A percentile compares a stretch with the other conserved stretches of the same genome.
Evolutionary conservation across 2,113 vertebrate genomes (phyloP).

Genomic region (Himantopus leucocephalus): DNA sequence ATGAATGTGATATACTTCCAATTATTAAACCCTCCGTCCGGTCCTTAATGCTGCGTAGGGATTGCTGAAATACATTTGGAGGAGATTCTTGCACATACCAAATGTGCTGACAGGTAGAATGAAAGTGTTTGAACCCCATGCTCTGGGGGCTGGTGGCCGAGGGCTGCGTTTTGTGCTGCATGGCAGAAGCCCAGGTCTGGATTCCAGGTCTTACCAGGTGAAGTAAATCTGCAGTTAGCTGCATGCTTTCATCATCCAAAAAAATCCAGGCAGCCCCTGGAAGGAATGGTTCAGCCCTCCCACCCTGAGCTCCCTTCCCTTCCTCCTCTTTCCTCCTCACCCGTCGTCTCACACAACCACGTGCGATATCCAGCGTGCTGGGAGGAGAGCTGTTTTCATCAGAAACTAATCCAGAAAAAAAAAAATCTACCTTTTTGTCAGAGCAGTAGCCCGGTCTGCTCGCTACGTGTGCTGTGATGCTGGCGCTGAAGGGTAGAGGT

Average conservation of each 20-base stretch:
- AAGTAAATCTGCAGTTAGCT: neutral
- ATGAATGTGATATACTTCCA: neutral
- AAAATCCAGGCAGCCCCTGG: neutral
- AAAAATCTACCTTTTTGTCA: too few species aligned
- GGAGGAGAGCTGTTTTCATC: neutral
- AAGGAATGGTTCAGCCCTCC: neutral
- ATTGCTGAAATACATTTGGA: neutral
- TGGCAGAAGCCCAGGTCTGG: neutral
- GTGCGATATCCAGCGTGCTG: neutral
- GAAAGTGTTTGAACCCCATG: neutral
- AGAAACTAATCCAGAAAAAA: neutral
- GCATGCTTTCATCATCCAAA: neutral
- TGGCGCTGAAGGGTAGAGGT: neutral
- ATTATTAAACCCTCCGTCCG: neutral
- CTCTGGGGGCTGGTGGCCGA: neutral
- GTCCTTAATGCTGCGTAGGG: fast-evolving
- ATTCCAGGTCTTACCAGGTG: neutral
- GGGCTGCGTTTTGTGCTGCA: neutral
- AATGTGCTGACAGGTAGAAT: neutral
- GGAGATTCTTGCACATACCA: neutral
- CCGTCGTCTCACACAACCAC: neutral
- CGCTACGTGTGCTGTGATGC: fast-evolving
- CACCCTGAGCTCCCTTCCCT: neutral
- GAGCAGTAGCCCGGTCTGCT: neutral
- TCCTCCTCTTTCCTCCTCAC: neutral